Percentiles rank a stretch among this genome's conserved stretches.
phyloP scores from a whole-genome alignment of 1,140 invertebrate species.

The Papilio dardanus region DNA sequence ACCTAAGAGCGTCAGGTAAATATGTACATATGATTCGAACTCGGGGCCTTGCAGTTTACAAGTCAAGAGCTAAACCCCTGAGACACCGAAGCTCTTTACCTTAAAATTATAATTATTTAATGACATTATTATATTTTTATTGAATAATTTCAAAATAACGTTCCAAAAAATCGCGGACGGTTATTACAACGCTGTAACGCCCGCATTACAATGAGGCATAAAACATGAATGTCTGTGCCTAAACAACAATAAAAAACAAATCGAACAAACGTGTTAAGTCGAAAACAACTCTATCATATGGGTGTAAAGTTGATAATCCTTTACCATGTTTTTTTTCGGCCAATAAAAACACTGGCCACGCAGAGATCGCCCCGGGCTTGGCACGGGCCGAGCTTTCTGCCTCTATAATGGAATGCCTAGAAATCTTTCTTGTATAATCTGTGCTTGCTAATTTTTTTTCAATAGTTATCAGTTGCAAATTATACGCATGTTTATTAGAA shows the following conservation, averaged over 20 bases:
- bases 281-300: slow-evolving; percentile 20
- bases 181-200: slow-evolving; percentile 23
- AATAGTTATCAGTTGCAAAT: slow-evolving; percentile 21
- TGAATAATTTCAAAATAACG: background rate
- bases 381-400: slow-evolving; percentile 62
- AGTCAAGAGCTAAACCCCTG: no score
- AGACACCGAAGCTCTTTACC: no score
- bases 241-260: slow-evolving; percentile 33
- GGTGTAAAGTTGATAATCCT: slow-evolving; percentile 31
- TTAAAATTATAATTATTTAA: slow-evolving; percentile 38
- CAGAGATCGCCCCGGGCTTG: slow-evolving; percentile 61
- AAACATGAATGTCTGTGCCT: slow-evolving; percentile 45
- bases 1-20: no score
- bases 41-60: no score
- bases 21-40: no score
- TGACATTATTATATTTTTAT: slow-evolving; percentile 26
- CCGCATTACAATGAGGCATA: slow-evolving; percentile 55
- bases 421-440: slow-evolving; percentile 44
- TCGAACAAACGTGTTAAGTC: background rate
- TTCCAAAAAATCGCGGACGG: background rate
- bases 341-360: slow-evolving; percentile 51
- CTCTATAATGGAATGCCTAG: slow-evolving; percentile 48
- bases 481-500: slow-evolving; percentile 6
- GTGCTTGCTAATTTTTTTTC: slow-evolving; percentile 8
- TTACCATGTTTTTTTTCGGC: slow-evolving; percentile 44